Evolutionary conservation across 2,888 invertebrate genomes (phyloP).

Genomic region (Odontocolon sp.): DNA sequence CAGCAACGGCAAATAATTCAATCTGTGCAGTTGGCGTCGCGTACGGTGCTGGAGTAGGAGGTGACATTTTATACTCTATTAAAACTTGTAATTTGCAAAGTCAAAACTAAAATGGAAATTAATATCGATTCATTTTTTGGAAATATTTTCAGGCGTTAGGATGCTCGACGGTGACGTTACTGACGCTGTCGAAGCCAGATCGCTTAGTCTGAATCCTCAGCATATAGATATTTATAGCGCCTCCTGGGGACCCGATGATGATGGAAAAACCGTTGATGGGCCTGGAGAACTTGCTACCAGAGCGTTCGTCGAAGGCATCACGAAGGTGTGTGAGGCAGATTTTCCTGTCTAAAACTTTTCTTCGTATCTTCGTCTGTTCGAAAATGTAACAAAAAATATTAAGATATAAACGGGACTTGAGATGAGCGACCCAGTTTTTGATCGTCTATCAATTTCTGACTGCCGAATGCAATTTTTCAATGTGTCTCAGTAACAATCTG

Average conservation of each 20-base stretch:
- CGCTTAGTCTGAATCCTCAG: constrained; percentile 95
- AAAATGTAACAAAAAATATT: too few relatives aligned
- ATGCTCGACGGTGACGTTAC: constrained; percentile 99
- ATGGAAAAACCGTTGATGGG: constrained; percentile 98
- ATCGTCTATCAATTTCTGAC: too few relatives aligned
- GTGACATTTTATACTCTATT: constrained; percentile 79
- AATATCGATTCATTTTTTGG: neutral
- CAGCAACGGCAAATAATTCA: constrained; percentile 97
- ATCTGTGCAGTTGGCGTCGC: constrained; percentile 98
- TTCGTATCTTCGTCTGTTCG: too few relatives aligned
- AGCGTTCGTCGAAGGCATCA: constrained; percentile 98
- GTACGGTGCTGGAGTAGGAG: constrained; percentile 96
- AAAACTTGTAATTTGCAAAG: too few relatives aligned
- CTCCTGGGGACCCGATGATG: constrained; percentile 99
- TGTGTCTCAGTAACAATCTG: too few relatives aligned
- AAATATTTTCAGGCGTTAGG: constrained; percentile 88
- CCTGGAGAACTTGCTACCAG: constrained; percentile 97
- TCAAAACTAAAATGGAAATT: too few relatives aligned
- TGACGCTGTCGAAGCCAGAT: constrained; percentile 98
- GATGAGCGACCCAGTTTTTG: too few relatives aligned
- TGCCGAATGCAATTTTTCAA: too few relatives aligned
- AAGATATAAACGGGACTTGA: too few relatives aligned
- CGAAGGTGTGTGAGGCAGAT: constrained; percentile 85
- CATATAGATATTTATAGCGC: constrained; percentile 99
- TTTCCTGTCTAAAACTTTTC: neutral